Evolutionary conservation across 2,113 vertebrate species (phyloP).

Genomic region (Vulpes vulpes): DNA sequence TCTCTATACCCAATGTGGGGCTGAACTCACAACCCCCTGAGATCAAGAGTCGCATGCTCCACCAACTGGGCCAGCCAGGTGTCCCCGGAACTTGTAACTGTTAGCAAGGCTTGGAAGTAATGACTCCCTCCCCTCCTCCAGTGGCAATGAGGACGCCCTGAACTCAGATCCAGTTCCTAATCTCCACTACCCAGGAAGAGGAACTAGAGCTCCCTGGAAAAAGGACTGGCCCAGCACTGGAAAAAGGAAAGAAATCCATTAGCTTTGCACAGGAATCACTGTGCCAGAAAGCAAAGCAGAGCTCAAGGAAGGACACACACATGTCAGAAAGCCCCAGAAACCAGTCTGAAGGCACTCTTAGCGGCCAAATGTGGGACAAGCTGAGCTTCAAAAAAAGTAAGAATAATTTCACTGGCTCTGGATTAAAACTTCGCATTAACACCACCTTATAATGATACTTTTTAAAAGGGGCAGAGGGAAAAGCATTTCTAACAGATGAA

Average conservation of each 20-base stretch:
- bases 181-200: neutral
- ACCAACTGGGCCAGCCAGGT: neutral
- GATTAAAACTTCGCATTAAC: neutral
- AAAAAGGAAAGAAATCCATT: neutral
- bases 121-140: neutral
- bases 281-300: neutral
- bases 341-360: neutral
- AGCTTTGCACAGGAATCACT: neutral
- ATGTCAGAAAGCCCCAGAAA: neutral
- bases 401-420: neutral
- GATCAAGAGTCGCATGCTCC: neutral
- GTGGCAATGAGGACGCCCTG: neutral
- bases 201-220: neutral
- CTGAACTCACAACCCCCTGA: neutral
- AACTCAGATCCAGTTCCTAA: neutral
- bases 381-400: neutral
- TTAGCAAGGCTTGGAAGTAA: neutral
- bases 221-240: neutral
- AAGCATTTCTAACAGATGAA: neutral
- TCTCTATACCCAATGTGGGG: neutral
- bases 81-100: neutral
- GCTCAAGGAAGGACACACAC: neutral
- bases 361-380: neutral
- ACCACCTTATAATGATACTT: neutral
- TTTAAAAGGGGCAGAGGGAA: neutral